Percentiles rank a stretch among this genome's conserved stretches.
Evolutionary conservation across 2,113 vertebrate genomes (phyloP).

Genomic region (Brachyistius frenatus): DNA sequence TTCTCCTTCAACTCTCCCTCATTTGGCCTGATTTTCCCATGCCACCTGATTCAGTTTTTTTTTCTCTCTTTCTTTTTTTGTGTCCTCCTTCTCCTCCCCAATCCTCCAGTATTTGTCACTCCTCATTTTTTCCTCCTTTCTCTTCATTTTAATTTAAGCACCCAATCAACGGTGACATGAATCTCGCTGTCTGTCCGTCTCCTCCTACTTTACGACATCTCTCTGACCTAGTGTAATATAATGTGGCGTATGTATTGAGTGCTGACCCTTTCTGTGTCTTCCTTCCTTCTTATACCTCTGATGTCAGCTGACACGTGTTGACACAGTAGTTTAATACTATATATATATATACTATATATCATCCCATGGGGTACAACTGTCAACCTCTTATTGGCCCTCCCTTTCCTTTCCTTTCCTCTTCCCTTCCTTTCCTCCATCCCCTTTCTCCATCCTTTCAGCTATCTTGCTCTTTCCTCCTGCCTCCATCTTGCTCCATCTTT

Average conservation of each 20-base stretch:
- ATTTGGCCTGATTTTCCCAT: conserved; percentile 34
- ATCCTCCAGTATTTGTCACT: conserved; percentile 12
- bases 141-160: neutral
- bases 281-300: conserved; percentile 24
- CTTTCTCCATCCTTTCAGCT: neutral
- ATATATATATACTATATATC: conserved; percentile 48
- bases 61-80: conserved; percentile 29
- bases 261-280: conserved; percentile 31
- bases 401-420: neutral
- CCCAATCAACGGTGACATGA: conserved; percentile 3
- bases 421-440: neutral
- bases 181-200: neutral
- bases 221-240: conserved; percentile 37
- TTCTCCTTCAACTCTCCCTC: conserved; percentile 20
- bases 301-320: conserved; percentile 59
- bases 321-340: conserved; percentile 69
- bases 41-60: conserved; percentile 24
- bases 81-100: conserved; percentile 14
- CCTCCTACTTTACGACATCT: neutral
- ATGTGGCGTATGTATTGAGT: conserved; percentile 49
- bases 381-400: conserved; percentile 3
- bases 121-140: neutral
- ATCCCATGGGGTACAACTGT: conserved; percentile 40
- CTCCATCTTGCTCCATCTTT: neutral
- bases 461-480: neutral